Percentiles rank a stretch among this genome's conserved stretches.
These are phyloP conservation scores for Reticulitermes lucifugus DNA, from an alignment of 2,888 invertebrate species.

Conservation along the genomic window DNA sequence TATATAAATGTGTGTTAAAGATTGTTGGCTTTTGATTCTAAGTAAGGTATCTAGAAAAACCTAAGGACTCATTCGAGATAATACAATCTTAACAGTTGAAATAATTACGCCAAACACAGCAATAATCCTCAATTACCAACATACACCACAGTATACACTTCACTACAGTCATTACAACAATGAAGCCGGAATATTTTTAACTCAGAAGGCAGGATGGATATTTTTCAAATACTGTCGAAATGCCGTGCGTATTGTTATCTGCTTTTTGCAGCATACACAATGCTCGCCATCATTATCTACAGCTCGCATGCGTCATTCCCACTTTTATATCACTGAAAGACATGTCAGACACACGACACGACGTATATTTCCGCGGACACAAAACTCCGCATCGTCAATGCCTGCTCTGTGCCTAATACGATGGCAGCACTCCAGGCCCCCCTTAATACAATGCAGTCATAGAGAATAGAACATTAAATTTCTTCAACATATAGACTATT, in stretches of 20 bases:
- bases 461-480: neutral
- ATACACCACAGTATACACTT: no score
- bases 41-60: no score
- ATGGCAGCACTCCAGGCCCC: neutral
- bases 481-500: neutral
- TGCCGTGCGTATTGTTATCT: constrained; percentile 4
- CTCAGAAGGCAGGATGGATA: neutral
- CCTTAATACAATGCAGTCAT: neutral
- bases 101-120: no score
- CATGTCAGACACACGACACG: constrained; percentile 32
- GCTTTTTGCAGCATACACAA: constrained; percentile 4
- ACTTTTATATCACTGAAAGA: constrained; percentile 35
- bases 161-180: no score
- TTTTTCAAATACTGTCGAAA: constrained; percentile 15
- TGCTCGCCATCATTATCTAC: constrained; percentile 22
- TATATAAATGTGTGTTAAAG: no score
- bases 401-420: neutral
- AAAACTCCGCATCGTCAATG: neutral
- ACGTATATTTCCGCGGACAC: constrained; percentile 15
- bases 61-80: no score
- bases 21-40: no score
- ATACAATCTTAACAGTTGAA: no score
- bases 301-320: constrained; percentile 25
- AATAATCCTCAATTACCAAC: no score
- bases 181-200: neutral